A percentile compares a stretch with the other conserved stretches of the same genome.
Conservation (phyloP, 2,113 vertebrate genomes). For the Brachypteracias leptosomus region DNA sequence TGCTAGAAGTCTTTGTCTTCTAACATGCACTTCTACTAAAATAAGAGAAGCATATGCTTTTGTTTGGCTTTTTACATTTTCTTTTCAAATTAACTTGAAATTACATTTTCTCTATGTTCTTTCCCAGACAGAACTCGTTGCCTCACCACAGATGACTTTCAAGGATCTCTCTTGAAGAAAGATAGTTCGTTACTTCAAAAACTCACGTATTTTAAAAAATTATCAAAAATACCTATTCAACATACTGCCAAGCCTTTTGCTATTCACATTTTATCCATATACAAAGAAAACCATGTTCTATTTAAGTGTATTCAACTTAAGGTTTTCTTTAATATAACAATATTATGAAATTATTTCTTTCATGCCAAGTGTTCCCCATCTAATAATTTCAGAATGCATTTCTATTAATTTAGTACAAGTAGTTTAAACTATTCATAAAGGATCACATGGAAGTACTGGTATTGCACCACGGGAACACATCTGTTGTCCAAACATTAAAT, state of each 20-base stretch:
- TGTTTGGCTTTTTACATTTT: background rate
- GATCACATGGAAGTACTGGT: background rate
- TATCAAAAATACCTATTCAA: background rate
- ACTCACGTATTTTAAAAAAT: background rate
- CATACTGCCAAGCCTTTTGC: background rate
- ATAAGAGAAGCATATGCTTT: background rate
- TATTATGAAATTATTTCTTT: background rate
- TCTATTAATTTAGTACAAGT: background rate
- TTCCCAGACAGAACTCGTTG: background rate
- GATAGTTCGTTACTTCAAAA: background rate
- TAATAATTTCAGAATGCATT: background rate
- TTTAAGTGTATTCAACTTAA: background rate
- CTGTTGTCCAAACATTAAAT: background rate
- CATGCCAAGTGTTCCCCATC: background rate
- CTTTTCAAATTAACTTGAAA: background rate
- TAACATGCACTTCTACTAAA: background rate
- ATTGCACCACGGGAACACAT: background rate
- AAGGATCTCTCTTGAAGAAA: background rate
- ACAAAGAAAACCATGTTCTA: background rate
- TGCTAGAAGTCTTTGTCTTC: background rate
- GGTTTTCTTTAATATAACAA: background rate
- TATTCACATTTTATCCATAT: background rate
- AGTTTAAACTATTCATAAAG: background rate
- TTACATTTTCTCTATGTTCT: background rate
- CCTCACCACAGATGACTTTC: background rate